Conservation (phyloP, 2,888 invertebrate species). For the Pristionchus mayeri region DNA sequence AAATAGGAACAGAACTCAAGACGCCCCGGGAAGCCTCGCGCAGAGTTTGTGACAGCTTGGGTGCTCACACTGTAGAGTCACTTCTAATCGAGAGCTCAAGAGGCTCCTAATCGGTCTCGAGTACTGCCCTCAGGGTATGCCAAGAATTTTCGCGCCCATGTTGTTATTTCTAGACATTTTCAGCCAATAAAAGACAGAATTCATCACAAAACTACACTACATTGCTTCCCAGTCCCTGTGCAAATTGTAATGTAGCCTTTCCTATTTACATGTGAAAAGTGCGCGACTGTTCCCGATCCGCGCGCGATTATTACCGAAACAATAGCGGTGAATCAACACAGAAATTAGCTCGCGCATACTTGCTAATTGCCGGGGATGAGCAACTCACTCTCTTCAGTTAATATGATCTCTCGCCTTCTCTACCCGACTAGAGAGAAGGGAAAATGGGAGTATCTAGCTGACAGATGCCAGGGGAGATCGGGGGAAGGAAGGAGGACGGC, state of each 20-base stretch:
- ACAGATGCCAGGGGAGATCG: background rate
- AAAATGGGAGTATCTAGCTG: background rate
- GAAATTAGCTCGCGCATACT: background rate
- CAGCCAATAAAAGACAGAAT: too few species aligned
- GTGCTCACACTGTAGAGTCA: background rate
- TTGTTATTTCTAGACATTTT: too few species aligned
- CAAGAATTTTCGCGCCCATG: too few species aligned
- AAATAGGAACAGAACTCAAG: background rate
- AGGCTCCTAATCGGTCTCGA: background rate
- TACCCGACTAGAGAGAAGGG: background rate
- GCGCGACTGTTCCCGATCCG: too few species aligned
- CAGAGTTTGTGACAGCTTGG: background rate
- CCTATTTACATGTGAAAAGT: too few species aligned
- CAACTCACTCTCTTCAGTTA: too few species aligned
- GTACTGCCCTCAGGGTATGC: too few species aligned
- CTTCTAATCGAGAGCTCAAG: background rate
- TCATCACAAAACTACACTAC: too few species aligned
- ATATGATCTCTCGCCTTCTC: too few species aligned
- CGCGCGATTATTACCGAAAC: background rate
- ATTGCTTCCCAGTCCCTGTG: too few species aligned
- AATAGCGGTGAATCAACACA: background rate
- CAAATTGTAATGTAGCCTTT: too few species aligned
- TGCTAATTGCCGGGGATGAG: slow-evolving; percentile 23
- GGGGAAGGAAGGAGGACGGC: background rate
- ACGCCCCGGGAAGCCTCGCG: background rate